Conservation (phyloP, 2,797 vertebrate genomes). For the Ctenopoma kingsleyae region DNA sequence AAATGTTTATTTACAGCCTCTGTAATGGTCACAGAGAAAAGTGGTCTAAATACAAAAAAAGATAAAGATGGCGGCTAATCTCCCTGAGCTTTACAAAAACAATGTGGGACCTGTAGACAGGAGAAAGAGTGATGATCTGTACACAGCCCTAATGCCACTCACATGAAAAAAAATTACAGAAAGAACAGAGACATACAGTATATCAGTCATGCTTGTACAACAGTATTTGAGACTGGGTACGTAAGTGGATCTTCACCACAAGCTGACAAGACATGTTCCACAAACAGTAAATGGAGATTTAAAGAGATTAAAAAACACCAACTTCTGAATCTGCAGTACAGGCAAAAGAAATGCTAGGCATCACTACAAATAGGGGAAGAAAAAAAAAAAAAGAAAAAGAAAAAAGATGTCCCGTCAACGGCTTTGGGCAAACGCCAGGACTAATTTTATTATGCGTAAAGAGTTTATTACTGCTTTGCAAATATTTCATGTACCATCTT, state of each 20-base stretch:
- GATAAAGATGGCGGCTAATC: conserved; percentile 88
- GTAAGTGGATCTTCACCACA: conserved; percentile 35
- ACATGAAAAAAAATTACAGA: conserved; percentile 51
- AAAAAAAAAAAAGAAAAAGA: too few species aligned
- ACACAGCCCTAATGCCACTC: conserved; percentile 77
- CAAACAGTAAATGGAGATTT: conserved; percentile 25
- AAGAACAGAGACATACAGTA: conserved; percentile 30
- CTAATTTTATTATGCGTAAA: background rate
- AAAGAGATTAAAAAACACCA: conserved; percentile 21
- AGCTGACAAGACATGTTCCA: conserved; percentile 26
- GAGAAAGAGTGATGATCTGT: conserved; percentile 69
- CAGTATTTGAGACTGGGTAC: conserved; percentile 42
- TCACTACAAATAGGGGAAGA: conserved; percentile 28
- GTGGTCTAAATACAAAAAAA: conserved; percentile 86
- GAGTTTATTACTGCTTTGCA: conserved; percentile 26
- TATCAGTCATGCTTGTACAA: conserved; percentile 57
- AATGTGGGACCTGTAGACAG: conserved; percentile 87
- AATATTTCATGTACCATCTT: conserved; percentile 14
- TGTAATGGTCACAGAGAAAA: conserved; percentile 92
- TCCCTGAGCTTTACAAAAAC: conserved; percentile 99
- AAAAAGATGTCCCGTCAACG: conserved; percentile 19
- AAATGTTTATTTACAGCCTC: conserved; percentile 99
- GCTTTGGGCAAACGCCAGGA: conserved; percentile 31
- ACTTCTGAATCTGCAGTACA: conserved; percentile 26
- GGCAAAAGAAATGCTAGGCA: conserved; percentile 21